Base-by-base conservation (phyloP, 2,113 vertebrate species). In the Sceloporus undulatus region DNA sequence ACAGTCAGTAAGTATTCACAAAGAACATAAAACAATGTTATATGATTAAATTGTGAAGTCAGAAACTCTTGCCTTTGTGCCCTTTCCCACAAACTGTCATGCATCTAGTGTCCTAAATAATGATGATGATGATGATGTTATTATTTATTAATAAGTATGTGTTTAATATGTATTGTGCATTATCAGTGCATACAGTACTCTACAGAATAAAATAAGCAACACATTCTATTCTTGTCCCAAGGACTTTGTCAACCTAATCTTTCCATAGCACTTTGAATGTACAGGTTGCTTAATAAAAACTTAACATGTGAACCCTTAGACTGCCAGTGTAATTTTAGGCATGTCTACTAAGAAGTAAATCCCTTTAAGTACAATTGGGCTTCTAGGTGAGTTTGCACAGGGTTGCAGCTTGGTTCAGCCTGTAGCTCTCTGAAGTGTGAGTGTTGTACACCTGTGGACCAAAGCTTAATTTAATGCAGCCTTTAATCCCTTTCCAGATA, bases 1-100 rank as follows among this genome's bases (percentile, higher is more conserved):
- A 97, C 92, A n/a, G 87, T 95, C 76, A 91, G 99, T 99, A 95
- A 97, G 98, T 98, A 75, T 21, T 23, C 52, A 2, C 1, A 23
- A 8, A 25, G 4, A 40, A 16, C 21, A 8, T 2, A 52, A 23
- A n/a, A 5, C 1, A 14, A 1, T 42, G 5, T n/a, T 74, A 34
- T 3, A 25, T 25, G 4, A 2, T 29, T 76, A n/a, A 79, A 40
- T 34, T 87, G 62, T 14, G 0, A 48, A 9, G 66, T 78, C 84
- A 14, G 6, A 4, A 65, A 13, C 16, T 18, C 9, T 48, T 29
- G 4, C 5, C 77, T 82, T 40, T 85, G 71, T 2, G 5, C 13
- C 34, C 54, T 6, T 29, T 27, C 18, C 23, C 14, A 65, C 19
- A 59, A 59, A 79, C 19, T n/a, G 4, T 59, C 29, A 56, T 79